phyloP scores from a whole-genome alignment of 2,888 invertebrate species.

The Mylabris sibirica region DNA sequence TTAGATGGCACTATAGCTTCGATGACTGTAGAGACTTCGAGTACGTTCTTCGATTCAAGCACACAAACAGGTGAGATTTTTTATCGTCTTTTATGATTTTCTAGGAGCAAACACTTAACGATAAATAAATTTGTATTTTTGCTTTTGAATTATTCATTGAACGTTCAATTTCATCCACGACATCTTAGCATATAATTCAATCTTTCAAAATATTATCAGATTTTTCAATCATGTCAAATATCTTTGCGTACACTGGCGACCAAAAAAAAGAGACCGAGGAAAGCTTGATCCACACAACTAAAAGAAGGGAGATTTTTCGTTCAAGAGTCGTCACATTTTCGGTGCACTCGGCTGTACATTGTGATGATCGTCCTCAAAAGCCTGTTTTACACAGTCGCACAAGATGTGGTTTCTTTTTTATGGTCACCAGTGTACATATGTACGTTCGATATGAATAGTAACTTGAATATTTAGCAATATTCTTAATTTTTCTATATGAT shows the following conservation, averaged over 20 bases:
- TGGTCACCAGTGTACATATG: no score
- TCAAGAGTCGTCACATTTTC: no score
- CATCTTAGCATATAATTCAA: not conserved
- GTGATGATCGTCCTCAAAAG: no score
- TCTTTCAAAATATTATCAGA: not conserved
- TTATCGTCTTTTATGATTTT: conserved; percentile 6
- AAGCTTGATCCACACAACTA: no score
- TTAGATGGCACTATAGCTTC: conserved; percentile 90
- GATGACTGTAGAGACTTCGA: conserved; percentile 92
- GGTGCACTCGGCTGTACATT: no score
- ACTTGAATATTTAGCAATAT: not conserved
- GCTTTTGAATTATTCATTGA: conserved; percentile 17
- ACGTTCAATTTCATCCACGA: conserved; percentile 1
- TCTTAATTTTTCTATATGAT: not conserved
- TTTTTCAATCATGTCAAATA: not conserved
- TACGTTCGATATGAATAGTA: not conserved
- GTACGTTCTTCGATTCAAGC: conserved; percentile 91
- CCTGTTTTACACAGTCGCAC: no score
- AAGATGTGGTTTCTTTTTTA: no score
- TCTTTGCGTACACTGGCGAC: no score
- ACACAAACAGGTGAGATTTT: conserved; percentile 83
- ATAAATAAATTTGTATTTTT: conserved; percentile 17
- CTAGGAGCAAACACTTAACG: not conserved
- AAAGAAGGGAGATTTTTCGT: no score
- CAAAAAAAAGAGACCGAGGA: no score